These are phyloP conservation scores for Hypsopygia costalis DNA, from an alignment of 2,888 invertebrate genomes.

Conservation along the genomic window DNA sequence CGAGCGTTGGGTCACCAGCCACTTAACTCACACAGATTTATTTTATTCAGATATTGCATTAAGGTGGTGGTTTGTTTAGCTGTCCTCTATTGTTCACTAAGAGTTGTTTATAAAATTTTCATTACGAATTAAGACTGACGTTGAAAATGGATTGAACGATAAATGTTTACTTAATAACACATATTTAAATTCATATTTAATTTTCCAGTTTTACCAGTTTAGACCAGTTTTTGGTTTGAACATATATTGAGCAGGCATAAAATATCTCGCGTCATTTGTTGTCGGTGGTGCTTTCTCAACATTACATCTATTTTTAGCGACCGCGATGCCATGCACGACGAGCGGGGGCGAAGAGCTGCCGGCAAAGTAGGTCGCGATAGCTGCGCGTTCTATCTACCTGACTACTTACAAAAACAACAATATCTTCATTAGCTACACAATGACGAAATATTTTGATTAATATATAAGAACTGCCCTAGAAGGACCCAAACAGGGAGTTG, in stretches of 20 bases:
- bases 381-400: slow-evolving; percentile 39
- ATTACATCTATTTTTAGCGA: slow-evolving; percentile 58
- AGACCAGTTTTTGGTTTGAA: too few relatives aligned
- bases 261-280: slow-evolving; percentile 9
- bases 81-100: too few relatives aligned
- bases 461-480: neutral
- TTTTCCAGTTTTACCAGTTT: too few relatives aligned
- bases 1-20: slow-evolving; percentile 37
- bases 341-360: slow-evolving; percentile 41
- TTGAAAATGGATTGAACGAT: too few relatives aligned
- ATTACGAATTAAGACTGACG: too few relatives aligned
- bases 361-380: slow-evolving; percentile 68
- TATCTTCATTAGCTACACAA: slow-evolving; percentile 34
- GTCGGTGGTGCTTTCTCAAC: slow-evolving; percentile 50
- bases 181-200: too few relatives aligned
- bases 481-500: too few relatives aligned
- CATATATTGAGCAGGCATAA: too few relatives aligned
- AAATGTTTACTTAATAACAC: too few relatives aligned
- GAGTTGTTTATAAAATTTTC: too few relatives aligned
- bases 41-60: neutral
- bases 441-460: neutral
- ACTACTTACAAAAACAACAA: slow-evolving; percentile 32
- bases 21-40: slow-evolving; percentile 25
- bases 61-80: too few relatives aligned
- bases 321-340: slow-evolving; percentile 45